phyloP scores from a whole-genome alignment of 35 echinoderm and acorn worm genomes.

The Heliocidaris tuberculata region DNA sequence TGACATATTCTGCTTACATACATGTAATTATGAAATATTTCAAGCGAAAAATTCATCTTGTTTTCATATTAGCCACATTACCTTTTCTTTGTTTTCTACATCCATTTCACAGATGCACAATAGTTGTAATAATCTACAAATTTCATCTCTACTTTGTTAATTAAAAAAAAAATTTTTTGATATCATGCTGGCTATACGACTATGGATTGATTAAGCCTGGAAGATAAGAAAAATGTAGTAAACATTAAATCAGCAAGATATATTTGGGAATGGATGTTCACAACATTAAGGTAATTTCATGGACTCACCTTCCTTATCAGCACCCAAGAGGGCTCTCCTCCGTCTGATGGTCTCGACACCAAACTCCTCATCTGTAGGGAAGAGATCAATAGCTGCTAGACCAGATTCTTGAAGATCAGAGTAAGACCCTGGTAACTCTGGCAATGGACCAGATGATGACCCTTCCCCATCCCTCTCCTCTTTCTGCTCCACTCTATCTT shows the following conservation, averaged over 20 bases:
- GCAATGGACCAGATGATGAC: not conserved
- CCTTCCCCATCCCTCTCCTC: not conserved
- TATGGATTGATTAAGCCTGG: too few relatives aligned
- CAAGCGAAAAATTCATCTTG: not conserved
- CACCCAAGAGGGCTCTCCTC: conserved; percentile 43
- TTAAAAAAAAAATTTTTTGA: too few relatives aligned
- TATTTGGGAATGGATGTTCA: too few relatives aligned
- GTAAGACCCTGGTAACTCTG: conserved; percentile 32
- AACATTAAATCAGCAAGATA: too few relatives aligned
- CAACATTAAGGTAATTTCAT: not conserved
- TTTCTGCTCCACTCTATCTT: not conserved
- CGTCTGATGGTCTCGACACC: conserved; percentile 56
- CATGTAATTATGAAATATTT: too few relatives aligned
- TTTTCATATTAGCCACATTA: not conserved
- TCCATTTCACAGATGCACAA: too few relatives aligned
- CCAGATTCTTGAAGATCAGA: conserved; percentile 40
- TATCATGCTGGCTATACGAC: too few relatives aligned
- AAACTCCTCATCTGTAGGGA: conserved; percentile 63
- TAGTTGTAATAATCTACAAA: too few relatives aligned
- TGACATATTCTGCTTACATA: too few relatives aligned
- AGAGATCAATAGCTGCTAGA: conserved; percentile 46
- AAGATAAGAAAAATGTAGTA: too few relatives aligned
- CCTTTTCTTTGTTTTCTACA: not conserved
- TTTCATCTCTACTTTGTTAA: too few relatives aligned
- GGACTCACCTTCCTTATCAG: conserved; percentile 44